Base-by-base conservation (phyloP, 2,888 invertebrate genomes). In the Spodoptera exigua region DNA sequence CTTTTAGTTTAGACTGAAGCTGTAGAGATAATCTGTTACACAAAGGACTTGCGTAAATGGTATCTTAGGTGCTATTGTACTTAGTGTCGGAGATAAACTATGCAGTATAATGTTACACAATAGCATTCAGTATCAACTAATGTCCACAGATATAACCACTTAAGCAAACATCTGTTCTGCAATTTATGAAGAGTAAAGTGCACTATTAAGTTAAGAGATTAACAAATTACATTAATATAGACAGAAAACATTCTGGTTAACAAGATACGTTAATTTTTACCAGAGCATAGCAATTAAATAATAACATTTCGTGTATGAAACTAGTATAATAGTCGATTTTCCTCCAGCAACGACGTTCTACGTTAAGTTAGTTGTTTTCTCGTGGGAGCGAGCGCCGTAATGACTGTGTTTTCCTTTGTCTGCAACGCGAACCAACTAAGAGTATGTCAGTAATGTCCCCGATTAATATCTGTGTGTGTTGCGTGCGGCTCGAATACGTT, bases 371-470 rank as follows among this genome's bases (percentile, higher is more conserved):
- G 81, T 81, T 80, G 81, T 84, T 85, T 85, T 80, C 85, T 77
- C 71, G 65, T 57, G 80, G 70, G 70, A 70, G 69, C 70, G 67
- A 63, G 74, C 60, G 44, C 60, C 78, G 76, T 86, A 88, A 88
- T 85, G 82, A 78, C 81, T 79, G 70, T 83, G 80, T 84, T 86
- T 81, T 80, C 79, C 81, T 86, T 85, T 86, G 83, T 84, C 72
- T 81, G 67, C 63, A 62, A 35, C 70, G 56, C 46, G 61, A 70
- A 58, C 60, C 74, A 51, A 55, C 59, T 65, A 66, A 61, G 68
- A 76, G 73, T 67, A 78, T 68, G 66, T 67, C 58, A 63, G 71
- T 86, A 83, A 85, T 83, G 83, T 74, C 57, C 70, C 63, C 80
- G 78, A 87, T 87, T 87, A 84, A 84, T 85, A 85, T 84, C 74